phyloP scores from a whole-genome alignment of 1,140 invertebrate genomes.

The Drosophila auraria region DNA sequence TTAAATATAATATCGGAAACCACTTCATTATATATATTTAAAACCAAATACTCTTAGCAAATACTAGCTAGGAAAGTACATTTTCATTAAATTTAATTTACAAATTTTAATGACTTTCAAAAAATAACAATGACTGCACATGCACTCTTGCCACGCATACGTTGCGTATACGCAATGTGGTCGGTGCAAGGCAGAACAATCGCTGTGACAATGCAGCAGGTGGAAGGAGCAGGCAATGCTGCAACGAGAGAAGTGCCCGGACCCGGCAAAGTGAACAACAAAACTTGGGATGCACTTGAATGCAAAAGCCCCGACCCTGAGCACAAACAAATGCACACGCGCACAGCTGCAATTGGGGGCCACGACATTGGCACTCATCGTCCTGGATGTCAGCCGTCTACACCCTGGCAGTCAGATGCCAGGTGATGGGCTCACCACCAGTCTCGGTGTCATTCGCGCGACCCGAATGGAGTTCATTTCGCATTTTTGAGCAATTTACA shows the following conservation, averaged over 20 bases:
- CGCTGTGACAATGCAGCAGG: constrained; percentile 55
- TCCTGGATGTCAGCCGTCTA: constrained; percentile 20
- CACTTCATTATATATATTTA: neutral
- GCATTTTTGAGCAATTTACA: constrained; percentile 74
- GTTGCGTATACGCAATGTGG: constrained; percentile 61
- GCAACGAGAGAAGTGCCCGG: neutral
- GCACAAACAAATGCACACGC: constrained; percentile 57
- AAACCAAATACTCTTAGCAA: neutral
- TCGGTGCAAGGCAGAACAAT: constrained; percentile 32
- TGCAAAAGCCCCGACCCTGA: constrained; percentile 38
- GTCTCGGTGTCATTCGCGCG: constrained; percentile 14
- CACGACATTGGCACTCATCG: constrained; percentile 60
- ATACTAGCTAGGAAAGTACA: neutral
- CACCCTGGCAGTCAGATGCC: constrained; percentile 29
- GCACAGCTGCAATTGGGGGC: constrained; percentile 14
- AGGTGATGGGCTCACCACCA: constrained; percentile 8
- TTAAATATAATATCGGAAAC: no score
- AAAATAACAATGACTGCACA: neutral
- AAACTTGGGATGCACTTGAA: constrained; percentile 48
- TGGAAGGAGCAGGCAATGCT: constrained; percentile 8
- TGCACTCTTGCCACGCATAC: constrained; percentile 16
- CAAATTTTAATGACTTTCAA: no score
- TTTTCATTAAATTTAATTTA: neutral
- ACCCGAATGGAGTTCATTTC: constrained; percentile 24
- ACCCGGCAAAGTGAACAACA: constrained; percentile 47